Evolutionary conservation across 2,888 invertebrate genomes (phyloP).

Genomic region (Eucera pruinosa): DNA sequence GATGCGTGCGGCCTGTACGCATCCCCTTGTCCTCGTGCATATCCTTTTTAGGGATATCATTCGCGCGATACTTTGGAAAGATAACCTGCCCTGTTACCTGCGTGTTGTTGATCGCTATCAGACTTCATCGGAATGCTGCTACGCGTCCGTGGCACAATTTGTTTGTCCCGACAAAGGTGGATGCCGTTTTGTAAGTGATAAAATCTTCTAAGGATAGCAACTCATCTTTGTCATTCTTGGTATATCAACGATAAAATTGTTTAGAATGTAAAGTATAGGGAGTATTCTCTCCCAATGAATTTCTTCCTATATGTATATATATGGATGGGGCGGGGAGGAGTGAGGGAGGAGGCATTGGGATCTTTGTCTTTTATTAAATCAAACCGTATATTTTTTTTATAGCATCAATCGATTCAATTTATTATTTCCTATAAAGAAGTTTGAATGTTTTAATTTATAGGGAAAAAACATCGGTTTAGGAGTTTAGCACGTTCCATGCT

Average conservation of each 20-base stretch:
- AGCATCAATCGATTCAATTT: too few species aligned
- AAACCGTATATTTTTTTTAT: too few species aligned
- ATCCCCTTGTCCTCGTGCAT: conserved; percentile 15
- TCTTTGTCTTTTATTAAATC: too few species aligned
- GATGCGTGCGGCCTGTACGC: conserved; percentile 21
- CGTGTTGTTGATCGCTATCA: conserved; percentile 69
- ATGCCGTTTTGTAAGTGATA: conserved; percentile 58
- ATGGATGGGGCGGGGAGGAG: too few species aligned
- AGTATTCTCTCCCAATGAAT: neutral
- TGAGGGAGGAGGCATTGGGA: too few species aligned
- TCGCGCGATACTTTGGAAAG: conserved; percentile 50
- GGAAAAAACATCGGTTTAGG: too few species aligned
- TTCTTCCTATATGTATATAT: too few species aligned
- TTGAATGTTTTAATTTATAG: too few species aligned
- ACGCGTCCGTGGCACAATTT: conserved; percentile 67
- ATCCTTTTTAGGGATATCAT: conserved; percentile 43
- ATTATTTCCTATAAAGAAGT: too few species aligned
- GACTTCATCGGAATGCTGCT: conserved; percentile 50
- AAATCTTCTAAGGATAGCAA: conserved; percentile 49
- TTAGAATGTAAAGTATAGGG: conserved; percentile 15
- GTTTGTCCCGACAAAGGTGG: conserved; percentile 65
- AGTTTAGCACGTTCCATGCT: too few species aligned
- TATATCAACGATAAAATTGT: conserved; percentile 26
- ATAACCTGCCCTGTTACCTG: conserved; percentile 60
- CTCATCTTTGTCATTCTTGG: conserved; percentile 46